Evolutionary conservation across 2,113 vertebrate genomes (phyloP).

Genomic region (Formicarius rufipectus): DNA sequence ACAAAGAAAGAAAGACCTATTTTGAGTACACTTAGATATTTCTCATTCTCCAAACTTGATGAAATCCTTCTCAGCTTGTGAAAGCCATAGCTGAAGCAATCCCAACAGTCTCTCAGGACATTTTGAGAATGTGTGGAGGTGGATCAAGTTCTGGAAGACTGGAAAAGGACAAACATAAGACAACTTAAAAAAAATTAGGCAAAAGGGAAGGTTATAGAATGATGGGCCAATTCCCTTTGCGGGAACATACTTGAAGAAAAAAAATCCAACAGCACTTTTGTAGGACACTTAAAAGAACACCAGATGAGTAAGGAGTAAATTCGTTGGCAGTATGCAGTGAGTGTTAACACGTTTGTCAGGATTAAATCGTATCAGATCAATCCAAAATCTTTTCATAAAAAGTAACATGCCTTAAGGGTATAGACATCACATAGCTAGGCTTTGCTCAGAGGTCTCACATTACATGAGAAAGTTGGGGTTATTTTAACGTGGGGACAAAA

Average conservation of each 20-base stretch:
- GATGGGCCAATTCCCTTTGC: background rate
- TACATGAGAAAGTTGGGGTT: background rate
- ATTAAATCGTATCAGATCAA: slow-evolving; percentile 40
- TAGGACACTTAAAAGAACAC: background rate
- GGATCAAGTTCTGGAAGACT: background rate
- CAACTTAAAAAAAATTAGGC: background rate
- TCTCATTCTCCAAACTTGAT: background rate
- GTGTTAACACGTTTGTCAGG: slow-evolving; percentile 45
- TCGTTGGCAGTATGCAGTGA: background rate
- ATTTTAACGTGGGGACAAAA: background rate
- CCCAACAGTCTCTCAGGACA: background rate
- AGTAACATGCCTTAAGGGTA: background rate
- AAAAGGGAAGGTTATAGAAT: background rate
- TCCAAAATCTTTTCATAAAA: background rate
- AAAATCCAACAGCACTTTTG: background rate
- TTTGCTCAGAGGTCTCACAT: slow-evolving; percentile 4
- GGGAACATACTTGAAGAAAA: background rate
- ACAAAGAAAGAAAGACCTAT: background rate
- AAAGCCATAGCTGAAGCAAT: background rate
- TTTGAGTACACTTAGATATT: background rate
- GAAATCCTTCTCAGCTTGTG: background rate
- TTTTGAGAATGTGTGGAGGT: background rate
- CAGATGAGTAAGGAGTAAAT: slow-evolving; percentile 10
- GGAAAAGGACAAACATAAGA: background rate
- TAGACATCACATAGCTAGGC: background rate